These are phyloP conservation scores for Megaustenia siamemsis DNA, from an alignment of 2,888 invertebrate genomes.

Conservation along the genomic window DNA sequence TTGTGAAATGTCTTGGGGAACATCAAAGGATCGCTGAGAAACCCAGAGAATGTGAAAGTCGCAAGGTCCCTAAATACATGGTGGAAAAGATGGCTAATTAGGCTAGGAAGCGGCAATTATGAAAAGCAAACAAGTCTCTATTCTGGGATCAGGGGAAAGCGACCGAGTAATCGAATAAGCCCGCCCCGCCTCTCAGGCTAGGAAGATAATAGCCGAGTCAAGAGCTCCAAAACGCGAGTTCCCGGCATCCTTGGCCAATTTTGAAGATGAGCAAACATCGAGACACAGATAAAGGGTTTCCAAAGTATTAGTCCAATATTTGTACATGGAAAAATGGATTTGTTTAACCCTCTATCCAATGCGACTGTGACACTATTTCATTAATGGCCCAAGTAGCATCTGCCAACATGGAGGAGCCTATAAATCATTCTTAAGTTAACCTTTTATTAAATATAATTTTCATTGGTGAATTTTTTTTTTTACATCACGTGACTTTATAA, in stretches of 20 bases:
- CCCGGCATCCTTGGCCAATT: constrained; percentile 1
- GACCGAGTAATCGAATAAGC: constrained; percentile 30
- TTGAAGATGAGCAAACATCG: constrained; percentile 36
- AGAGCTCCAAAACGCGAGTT: constrained; percentile 7
- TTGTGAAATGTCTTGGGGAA: not conserved
- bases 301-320: constrained; percentile 42
- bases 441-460: not conserved
- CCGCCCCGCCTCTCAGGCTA: constrained; percentile 12
- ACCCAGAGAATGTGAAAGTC: not conserved
- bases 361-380: constrained; percentile 27
- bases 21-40: not conserved
- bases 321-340: constrained; percentile 20
- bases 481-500: no score
- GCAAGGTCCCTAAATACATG: constrained; percentile 28
- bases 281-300: constrained; percentile 28
- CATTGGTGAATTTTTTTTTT: no score
- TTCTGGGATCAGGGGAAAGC: constrained; percentile 24
- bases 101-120: constrained; percentile 36
- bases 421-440: not conserved
- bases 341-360: constrained; percentile 35
- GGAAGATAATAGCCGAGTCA: constrained; percentile 36
- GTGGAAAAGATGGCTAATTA: constrained; percentile 21
- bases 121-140: constrained; percentile 34
- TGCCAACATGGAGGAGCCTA: constrained; percentile 10
- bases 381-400: constrained; percentile 24